These are phyloP conservation scores for Styela clava DNA, from an alignment of 23 tunicate genomes.

Conservation along the genomic window DNA sequence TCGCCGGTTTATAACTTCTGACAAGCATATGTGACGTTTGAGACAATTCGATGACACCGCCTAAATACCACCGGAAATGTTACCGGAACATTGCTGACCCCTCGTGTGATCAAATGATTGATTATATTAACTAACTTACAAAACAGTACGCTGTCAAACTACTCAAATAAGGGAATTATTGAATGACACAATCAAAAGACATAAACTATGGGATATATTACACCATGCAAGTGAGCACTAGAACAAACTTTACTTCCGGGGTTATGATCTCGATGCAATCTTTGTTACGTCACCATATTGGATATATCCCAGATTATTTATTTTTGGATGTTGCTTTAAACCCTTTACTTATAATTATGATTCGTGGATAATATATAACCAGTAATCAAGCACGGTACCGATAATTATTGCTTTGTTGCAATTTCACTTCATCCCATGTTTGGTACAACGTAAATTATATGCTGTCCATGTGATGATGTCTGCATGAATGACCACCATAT, in stretches of 20 bases:
- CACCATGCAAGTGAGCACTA: too few relatives aligned
- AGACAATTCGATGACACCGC: neutral
- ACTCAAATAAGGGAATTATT: neutral
- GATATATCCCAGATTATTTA: neutral
- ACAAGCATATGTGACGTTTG: neutral
- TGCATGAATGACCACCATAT: too few relatives aligned
- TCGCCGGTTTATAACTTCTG: constrained; percentile 18
- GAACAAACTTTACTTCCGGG: neutral
- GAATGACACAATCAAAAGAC: neutral
- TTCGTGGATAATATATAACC: too few relatives aligned
- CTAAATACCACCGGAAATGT: neutral
- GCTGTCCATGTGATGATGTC: too few relatives aligned
- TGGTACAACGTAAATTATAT: too few relatives aligned
- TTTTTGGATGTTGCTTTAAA: neutral
- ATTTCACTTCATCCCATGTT: too few relatives aligned
- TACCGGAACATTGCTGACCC: neutral
- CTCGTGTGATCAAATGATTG: neutral
- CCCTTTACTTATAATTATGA: too few relatives aligned
- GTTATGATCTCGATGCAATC: neutral
- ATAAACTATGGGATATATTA: too few relatives aligned
- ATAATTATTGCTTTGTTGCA: too few relatives aligned
- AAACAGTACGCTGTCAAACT: neutral
- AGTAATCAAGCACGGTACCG: too few relatives aligned
- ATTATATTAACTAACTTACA: neutral
- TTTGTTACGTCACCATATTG: neutral